Conservation (phyloP, 2,888 invertebrate species). For the Caenorhabditis doughertyi region DNA sequence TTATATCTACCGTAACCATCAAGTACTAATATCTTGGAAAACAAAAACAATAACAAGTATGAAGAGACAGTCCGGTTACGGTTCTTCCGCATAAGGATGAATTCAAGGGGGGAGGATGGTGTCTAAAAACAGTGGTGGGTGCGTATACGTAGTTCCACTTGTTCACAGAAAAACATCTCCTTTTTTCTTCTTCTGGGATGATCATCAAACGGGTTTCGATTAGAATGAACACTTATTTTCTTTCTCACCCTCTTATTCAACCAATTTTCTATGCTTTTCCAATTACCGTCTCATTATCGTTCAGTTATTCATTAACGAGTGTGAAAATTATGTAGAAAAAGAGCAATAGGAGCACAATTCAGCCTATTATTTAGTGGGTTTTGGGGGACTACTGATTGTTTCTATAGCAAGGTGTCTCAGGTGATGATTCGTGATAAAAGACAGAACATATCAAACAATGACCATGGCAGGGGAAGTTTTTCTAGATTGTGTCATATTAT, state of each 20-base stretch:
- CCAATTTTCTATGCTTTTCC: neutral
- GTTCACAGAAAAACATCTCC: conserved; percentile 38
- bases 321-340: no score
- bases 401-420: no score
- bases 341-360: no score
- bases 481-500: no score
- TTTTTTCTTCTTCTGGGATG: conserved; percentile 15
- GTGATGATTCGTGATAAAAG: no score
- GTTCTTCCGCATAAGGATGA: conserved; percentile 12
- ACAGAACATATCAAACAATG: no score
- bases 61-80: conserved; percentile 26
- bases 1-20: neutral
- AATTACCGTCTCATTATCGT: neutral
- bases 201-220: conserved; percentile 56
- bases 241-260: conserved; percentile 5
- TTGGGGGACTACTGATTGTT: no score
- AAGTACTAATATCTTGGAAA: neutral
- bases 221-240: conserved; percentile 33
- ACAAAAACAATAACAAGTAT: conserved; percentile 1
- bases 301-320: no score
- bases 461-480: no score
- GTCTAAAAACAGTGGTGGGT: conserved; percentile 7
- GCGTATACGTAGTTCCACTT: conserved; percentile 43
- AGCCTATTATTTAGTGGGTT: no score
- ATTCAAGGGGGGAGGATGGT: neutral